Conservation (phyloP, 2,113 vertebrate species). For the Tetrao urogallus region DNA sequence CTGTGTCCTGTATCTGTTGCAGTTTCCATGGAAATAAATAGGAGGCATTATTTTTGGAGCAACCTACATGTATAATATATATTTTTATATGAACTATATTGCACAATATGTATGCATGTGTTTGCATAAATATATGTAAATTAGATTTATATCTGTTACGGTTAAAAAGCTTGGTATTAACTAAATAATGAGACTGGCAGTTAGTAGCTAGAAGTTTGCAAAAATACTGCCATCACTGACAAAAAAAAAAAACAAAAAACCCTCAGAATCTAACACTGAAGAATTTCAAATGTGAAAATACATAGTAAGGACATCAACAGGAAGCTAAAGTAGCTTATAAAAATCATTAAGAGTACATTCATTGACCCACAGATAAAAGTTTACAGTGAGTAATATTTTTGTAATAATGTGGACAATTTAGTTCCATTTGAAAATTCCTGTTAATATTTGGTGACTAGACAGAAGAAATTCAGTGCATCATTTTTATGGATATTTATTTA, state of each 20-base stretch:
- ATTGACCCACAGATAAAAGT: neutral
- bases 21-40: too few relatives aligned
- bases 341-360: neutral
- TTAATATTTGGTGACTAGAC: neutral
- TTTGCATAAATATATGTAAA: neutral
- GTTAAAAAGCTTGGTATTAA: neutral
- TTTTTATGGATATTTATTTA: slow-evolving; percentile 41
- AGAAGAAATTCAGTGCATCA: neutral
- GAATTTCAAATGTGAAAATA: neutral
- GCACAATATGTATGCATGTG: too few relatives aligned
- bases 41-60: too few relatives aligned
- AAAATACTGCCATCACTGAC: neutral
- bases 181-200: neutral
- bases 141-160: neutral
- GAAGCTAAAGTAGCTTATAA: neutral
- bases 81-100: too few relatives aligned
- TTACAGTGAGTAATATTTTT: neutral
- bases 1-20: too few relatives aligned
- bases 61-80: too few relatives aligned
- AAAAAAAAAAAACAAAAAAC: neutral
- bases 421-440: slow-evolving; percentile 3
- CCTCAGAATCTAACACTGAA: neutral
- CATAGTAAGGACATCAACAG: neutral
- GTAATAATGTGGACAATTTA: neutral
- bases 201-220: neutral